Evolutionary conservation across 2,113 vertebrate genomes (phyloP).

Genomic region (Aepyceros melampus): DNA sequence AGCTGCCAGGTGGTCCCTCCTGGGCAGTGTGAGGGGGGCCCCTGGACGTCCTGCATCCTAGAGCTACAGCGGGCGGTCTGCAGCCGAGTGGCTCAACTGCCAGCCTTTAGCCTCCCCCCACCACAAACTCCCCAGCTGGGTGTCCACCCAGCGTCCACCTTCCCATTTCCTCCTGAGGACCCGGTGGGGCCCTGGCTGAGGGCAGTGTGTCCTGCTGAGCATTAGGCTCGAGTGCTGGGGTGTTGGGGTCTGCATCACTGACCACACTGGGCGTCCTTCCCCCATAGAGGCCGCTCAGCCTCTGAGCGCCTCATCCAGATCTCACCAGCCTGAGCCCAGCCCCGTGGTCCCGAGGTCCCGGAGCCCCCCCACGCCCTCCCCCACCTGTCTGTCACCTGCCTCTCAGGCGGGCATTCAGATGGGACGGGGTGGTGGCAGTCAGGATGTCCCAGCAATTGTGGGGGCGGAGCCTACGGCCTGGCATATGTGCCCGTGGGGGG

Average conservation of each 20-base stretch:
- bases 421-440: background rate
- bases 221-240: background rate
- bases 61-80: background rate
- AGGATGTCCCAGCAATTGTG: background rate
- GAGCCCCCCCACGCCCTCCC: background rate
- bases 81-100: background rate
- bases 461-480: fast-evolving
- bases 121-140: too few relatives aligned
- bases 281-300: background rate
- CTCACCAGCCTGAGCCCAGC: background rate
- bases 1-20: background rate
- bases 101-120: background rate
- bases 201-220: background rate
- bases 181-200: background rate
- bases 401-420: background rate
- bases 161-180: background rate
- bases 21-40: background rate
- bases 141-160: fast-evolving
- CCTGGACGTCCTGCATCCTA: background rate
- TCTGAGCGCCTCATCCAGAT: fast-evolving
- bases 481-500: background rate
- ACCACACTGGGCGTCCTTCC: background rate
- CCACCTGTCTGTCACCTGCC: background rate
- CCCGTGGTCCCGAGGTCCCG: fast-evolving
- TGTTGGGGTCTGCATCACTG: background rate